Percentiles rank a stretch among this genome's conserved stretches.
Conservation (phyloP, 2,888 invertebrate genomes). For the Apotomis betuletana region DNA sequence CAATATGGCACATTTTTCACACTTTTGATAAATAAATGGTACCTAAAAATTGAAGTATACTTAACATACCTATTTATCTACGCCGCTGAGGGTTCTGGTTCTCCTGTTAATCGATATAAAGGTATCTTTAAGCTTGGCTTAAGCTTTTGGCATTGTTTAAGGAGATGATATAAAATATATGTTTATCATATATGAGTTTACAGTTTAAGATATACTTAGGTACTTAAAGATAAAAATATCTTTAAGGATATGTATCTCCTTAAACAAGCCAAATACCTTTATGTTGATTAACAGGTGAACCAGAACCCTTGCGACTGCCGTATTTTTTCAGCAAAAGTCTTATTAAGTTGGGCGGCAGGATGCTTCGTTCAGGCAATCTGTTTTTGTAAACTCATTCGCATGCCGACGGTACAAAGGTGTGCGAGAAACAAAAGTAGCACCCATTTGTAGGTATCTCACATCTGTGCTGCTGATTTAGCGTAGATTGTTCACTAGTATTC, state of each 20-base stretch:
- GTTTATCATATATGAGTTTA: too few relatives aligned
- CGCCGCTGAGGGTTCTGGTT: neutral
- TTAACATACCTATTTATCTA: too few relatives aligned
- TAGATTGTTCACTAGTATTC: neutral
- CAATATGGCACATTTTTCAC: too few relatives aligned
- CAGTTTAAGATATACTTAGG: too few relatives aligned
- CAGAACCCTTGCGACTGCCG: neutral
- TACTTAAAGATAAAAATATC: too few relatives aligned
- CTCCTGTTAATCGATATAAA: constrained; percentile 24
- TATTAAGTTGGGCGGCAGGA: constrained; percentile 28
- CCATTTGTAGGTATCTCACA: neutral
- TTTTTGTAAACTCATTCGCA: constrained; percentile 29
- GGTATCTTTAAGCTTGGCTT: too few relatives aligned
- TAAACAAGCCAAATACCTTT: neutral
- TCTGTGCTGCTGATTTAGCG: constrained; percentile 1
- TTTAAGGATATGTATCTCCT: neutral
- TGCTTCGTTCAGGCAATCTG: constrained; percentile 25
- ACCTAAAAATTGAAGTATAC: too few relatives aligned
- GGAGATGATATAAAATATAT: neutral
- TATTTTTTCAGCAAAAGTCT: constrained; percentile 31
- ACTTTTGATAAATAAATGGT: too few relatives aligned
- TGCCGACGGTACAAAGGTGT: constrained; percentile 36
- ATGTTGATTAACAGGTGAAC: constrained; percentile 25
- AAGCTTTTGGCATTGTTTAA: neutral
- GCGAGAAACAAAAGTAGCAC: constrained; percentile 17